phyloP scores from a whole-genome alignment of 2,113 vertebrate species.

The Tragulus kanchil region DNA sequence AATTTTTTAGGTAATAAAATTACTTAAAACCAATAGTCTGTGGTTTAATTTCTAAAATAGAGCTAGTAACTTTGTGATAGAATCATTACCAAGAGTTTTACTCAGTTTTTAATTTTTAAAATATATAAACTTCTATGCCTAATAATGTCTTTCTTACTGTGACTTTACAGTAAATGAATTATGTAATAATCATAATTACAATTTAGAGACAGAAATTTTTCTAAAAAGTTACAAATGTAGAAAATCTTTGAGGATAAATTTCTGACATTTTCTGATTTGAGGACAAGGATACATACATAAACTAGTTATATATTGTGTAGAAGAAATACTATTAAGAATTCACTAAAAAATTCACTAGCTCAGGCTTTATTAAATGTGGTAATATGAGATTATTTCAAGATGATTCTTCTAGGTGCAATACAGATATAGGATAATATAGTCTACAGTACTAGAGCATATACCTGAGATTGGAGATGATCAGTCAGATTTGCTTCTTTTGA shows the following conservation, averaged over 20 bases:
- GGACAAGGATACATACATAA: background rate
- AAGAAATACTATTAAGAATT: background rate
- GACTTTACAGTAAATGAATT: background rate
- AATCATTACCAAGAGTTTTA: background rate
- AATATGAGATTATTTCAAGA: background rate
- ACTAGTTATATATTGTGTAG: background rate
- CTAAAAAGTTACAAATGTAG: background rate
- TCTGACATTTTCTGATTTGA: background rate
- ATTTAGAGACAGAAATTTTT: background rate
- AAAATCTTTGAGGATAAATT: background rate
- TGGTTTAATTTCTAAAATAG: background rate
- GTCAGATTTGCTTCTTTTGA: background rate
- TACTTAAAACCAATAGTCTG: background rate
- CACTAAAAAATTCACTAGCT: no score
- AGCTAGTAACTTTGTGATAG: background rate
- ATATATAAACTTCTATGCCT: background rate
- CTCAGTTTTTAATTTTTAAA: background rate
- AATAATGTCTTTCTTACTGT: background rate
- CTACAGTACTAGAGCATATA: background rate
- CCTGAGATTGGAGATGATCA: background rate
- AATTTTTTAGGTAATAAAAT: background rate
- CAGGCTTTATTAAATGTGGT: background rate
- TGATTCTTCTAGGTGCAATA: background rate
- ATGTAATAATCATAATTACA: background rate
- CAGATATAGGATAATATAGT: background rate